A percentile compares a stretch with the other conserved stretches of the same genome.
Conservation (phyloP, 2,797 vertebrate genomes). For the Poecilia gillii region DNA sequence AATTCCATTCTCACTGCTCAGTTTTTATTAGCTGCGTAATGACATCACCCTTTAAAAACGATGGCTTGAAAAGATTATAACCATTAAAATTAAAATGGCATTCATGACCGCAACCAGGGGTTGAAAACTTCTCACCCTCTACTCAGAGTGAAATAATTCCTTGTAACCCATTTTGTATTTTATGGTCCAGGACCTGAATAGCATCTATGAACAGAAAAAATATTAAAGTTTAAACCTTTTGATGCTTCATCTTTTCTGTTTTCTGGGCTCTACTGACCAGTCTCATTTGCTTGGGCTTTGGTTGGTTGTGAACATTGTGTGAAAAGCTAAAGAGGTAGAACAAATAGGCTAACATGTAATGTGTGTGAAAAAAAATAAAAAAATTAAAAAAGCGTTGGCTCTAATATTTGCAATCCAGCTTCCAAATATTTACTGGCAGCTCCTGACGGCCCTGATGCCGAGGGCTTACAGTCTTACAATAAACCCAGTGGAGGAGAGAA, state of each 20-base stretch:
- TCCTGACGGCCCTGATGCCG: background rate
- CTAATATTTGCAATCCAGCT: background rate
- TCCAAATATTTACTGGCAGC: slow-evolving; percentile 5
- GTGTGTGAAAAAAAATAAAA: background rate
- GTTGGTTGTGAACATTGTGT: background rate
- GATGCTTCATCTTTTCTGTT: background rate
- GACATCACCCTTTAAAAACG: background rate
- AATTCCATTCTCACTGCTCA: background rate
- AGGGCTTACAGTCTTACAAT: background rate
- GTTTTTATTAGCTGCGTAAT: background rate
- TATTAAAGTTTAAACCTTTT: background rate
- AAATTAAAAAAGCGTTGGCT: background rate
- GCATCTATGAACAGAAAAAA: background rate
- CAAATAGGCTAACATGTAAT: background rate
- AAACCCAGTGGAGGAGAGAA: background rate
- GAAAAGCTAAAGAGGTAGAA: background rate
- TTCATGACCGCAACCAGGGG: background rate
- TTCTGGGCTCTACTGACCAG: background rate
- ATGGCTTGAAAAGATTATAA: background rate
- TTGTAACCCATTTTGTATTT: background rate
- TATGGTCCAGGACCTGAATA: background rate
- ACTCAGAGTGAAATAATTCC: background rate
- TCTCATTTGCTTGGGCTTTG: background rate
- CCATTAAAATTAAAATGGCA: background rate
- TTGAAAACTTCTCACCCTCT: background rate